Evolutionary conservation across 1,140 invertebrate genomes (phyloP).

Genomic region (Leguminivora glycinivorella): DNA sequence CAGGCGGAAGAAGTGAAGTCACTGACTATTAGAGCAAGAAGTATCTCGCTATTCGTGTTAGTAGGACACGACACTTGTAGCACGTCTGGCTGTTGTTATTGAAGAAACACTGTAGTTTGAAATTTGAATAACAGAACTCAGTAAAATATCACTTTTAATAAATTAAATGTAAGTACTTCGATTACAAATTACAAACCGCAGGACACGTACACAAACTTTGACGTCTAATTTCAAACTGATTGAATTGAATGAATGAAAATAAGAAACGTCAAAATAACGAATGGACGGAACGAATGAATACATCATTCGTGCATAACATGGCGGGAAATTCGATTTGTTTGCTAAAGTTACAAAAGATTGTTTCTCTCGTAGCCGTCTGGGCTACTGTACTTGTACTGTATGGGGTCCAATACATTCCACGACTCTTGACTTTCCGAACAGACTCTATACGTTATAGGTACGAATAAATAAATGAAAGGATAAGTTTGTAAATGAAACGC

Average conservation of each 20-base stretch:
- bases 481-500: not conserved
- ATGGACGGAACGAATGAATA: not conserved
- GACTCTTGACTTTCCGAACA: too few relatives aligned
- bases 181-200: not conserved
- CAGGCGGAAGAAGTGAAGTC: slow-evolving; percentile 27
- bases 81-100: not conserved
- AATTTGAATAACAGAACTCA: not conserved
- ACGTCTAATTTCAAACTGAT: slow-evolving; percentile 3
- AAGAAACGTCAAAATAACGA: not conserved
- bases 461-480: not conserved
- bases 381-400: too few relatives aligned
- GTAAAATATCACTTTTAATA: not conserved
- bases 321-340: not conserved
- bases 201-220: not conserved
- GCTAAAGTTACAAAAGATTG: too few relatives aligned
- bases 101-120: not conserved
- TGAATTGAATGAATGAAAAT: slow-evolving; percentile 17
- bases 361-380: too few relatives aligned
- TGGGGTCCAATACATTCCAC: too few relatives aligned
- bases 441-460: too few relatives aligned
- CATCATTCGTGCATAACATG: not conserved
- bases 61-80: not conserved
- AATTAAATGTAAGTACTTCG: not conserved
- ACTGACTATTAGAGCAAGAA: slow-evolving; percentile 10
- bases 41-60: slow-evolving; percentile 7